Percentiles rank a stretch among this genome's conserved stretches.
Evolutionary conservation across 2,113 vertebrate species (phyloP).

Genomic region (Castor canadensis): DNA sequence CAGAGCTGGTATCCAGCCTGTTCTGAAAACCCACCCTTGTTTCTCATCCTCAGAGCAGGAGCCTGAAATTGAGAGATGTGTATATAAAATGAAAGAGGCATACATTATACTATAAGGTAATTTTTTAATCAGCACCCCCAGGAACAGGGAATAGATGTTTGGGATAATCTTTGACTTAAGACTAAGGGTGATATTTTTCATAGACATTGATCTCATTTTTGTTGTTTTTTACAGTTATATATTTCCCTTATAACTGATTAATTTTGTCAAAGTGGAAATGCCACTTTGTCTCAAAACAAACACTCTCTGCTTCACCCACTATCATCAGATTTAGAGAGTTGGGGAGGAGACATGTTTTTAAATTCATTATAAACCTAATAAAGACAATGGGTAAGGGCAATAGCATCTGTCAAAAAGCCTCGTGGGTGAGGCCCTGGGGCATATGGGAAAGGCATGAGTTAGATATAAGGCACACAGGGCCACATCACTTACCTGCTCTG

Average conservation of each 20-base stretch:
- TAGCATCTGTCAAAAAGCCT: not conserved
- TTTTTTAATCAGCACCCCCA: not conserved
- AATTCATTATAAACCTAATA: not conserved
- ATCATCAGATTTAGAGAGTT: not conserved
- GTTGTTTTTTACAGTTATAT: not conserved
- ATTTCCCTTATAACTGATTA: constrained; percentile 8
- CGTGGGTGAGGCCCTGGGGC: not conserved
- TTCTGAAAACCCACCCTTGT: not conserved
- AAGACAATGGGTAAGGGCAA: not conserved
- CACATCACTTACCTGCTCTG: not conserved
- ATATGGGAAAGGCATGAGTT: not conserved
- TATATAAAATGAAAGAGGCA: not conserved
- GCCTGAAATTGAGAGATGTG: not conserved
- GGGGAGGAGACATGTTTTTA: not conserved
- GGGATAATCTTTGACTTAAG: not conserved
- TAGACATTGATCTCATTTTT: not conserved
- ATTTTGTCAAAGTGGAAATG: not conserved
- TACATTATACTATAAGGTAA: not conserved
- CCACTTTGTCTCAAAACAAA: constrained; percentile 33
- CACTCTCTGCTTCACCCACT: not conserved
- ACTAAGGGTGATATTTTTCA: not conserved
- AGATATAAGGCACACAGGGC: not conserved
- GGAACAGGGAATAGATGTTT: not conserved
- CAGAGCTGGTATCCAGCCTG: not conserved
- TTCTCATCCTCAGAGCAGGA: not conserved